phyloP scores from a whole-genome alignment of 2,113 vertebrate genomes.

The Plestiodon gilberti region DNA sequence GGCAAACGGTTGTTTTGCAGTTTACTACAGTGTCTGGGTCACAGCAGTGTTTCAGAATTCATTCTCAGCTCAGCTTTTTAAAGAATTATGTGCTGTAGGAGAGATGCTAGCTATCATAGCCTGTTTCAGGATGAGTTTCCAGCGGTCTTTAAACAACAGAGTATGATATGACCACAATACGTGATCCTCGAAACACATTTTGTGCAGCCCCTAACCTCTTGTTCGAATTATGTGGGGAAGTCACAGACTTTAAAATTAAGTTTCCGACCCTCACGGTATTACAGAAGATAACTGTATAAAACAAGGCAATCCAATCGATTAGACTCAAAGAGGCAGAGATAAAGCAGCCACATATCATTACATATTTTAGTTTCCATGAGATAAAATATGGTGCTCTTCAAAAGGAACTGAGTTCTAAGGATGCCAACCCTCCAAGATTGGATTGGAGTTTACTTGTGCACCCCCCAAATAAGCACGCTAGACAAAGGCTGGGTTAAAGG shows the following conservation, averaged over 20 bases:
- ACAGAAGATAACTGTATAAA: too few relatives aligned
- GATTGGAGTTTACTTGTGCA: too few relatives aligned
- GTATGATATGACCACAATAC: background rate
- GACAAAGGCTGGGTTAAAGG: too few relatives aligned
- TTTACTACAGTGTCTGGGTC: background rate
- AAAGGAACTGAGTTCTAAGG: background rate
- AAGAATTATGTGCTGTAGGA: background rate
- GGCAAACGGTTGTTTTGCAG: background rate
- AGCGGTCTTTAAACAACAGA: background rate
- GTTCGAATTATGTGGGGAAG: background rate
- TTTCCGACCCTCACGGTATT: background rate
- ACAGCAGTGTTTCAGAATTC: background rate
- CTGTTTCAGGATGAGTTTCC: background rate
- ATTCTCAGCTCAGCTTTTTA: too few relatives aligned
- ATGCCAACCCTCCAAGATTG: too few relatives aligned
- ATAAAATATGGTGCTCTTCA: background rate
- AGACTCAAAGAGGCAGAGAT: background rate
- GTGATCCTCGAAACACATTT: background rate
- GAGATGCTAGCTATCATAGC: too few relatives aligned
- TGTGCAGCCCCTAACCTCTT: background rate
- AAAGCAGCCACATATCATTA: background rate
- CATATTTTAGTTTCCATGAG: background rate
- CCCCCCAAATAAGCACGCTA: too few relatives aligned
- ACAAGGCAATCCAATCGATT: background rate
- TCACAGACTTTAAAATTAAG: background rate